Conservation (phyloP, 1,140 invertebrate species). For the Aricia agestis region DNA sequence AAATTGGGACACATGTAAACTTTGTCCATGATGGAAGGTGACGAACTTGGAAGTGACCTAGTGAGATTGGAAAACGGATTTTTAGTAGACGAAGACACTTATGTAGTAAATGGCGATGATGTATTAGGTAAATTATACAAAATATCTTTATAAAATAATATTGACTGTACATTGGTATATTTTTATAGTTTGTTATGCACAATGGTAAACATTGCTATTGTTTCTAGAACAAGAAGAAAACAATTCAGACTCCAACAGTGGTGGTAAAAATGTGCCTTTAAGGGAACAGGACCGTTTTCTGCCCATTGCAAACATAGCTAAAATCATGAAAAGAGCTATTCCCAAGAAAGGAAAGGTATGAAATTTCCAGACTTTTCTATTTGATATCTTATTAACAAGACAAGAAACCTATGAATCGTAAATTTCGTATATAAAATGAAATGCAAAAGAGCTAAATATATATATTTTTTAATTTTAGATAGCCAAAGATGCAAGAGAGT, state of each 20-base stretch:
- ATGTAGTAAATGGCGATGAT: constrained; percentile 60
- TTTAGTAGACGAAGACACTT: constrained; percentile 58
- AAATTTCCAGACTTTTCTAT: background rate
- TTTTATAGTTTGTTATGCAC: too few species aligned
- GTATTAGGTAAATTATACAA: constrained; percentile 45
- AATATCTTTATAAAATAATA: too few species aligned
- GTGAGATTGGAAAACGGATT: constrained; percentile 60
- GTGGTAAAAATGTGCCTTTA: constrained; percentile 79
- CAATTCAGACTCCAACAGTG: constrained; percentile 84
- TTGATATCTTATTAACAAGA: too few species aligned
- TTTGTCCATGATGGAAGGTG: constrained; percentile 49
- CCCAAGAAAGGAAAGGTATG: constrained; percentile 95
- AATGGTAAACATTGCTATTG: background rate
- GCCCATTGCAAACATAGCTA: constrained; percentile 98
- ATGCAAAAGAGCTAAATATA: background rate
- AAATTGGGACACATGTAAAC: background rate
- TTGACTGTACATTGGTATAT: too few species aligned
- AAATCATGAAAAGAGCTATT: constrained; percentile 99
- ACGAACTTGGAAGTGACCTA: constrained; percentile 59
- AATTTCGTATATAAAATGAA: too few species aligned
- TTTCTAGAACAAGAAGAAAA: constrained; percentile 79
- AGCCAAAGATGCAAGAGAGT: constrained; percentile 99
- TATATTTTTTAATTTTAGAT: constrained; percentile 80
- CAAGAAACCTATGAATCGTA: too few species aligned
- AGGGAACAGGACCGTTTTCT: constrained; percentile 96